phyloP scores from a whole-genome alignment of 2,797 vertebrate genomes.

The Siniperca undulata region DNA sequence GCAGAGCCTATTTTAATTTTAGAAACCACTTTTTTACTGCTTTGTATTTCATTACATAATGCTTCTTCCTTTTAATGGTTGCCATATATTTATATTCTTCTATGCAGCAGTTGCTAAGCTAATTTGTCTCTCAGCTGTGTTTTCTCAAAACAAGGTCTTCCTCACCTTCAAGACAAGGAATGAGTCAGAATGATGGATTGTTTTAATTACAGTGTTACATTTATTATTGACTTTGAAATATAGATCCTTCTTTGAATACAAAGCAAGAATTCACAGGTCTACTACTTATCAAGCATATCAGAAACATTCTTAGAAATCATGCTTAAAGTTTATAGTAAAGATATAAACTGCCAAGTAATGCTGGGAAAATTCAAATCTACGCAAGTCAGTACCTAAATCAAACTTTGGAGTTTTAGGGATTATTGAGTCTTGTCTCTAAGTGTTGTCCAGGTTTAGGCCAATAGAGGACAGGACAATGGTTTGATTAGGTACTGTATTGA shows the following conservation, averaged over 20 bases:
- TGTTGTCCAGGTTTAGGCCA: neutral
- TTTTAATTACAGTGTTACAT: neutral
- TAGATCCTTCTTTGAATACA: neutral
- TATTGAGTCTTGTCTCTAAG: neutral
- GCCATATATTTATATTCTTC: conserved; percentile 9
- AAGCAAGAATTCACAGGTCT: neutral
- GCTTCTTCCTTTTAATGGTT: conserved; percentile 13
- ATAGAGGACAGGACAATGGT: neutral
- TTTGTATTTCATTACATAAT: conserved; percentile 33
- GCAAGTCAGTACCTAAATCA: neutral
- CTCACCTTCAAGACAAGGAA: conserved; percentile 4
- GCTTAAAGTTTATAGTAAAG: neutral
- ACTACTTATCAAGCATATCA: neutral
- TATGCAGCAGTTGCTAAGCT: conserved; percentile 4
- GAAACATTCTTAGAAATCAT: neutral
- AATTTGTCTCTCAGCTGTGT: conserved; percentile 13
- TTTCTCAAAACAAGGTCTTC: conserved; percentile 1
- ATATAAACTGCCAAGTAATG: neutral
- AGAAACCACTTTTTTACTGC: neutral
- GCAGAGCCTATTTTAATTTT: conserved; percentile 7
- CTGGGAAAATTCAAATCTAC: neutral
- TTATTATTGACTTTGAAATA: conserved; percentile 14
- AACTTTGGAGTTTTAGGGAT: neutral
- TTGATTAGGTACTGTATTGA: neutral
- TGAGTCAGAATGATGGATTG: neutral